Evolutionary conservation across 2,797 vertebrate genomes (phyloP), one percentile per base, ranked within the genome.

Genomic region (Alca torda): DNA sequence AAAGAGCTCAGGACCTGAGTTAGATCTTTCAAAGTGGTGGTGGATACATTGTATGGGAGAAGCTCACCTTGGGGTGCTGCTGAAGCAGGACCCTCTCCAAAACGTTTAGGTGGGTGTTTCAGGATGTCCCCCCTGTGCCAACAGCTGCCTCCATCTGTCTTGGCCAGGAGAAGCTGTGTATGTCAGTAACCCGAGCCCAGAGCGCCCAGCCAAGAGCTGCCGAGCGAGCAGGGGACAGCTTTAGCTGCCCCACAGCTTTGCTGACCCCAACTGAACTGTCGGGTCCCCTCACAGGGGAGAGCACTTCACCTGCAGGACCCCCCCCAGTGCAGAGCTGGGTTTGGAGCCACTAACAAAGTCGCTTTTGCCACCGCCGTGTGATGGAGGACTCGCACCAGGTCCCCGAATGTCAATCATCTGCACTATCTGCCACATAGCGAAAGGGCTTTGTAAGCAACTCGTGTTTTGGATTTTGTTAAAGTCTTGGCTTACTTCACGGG

Each of bases 321-420:
- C 51, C 16, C 2, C 30, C 0, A 10, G 15, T 4, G 41, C 63
- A 31, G 72, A 21, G 72, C 46, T 51, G 74, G 25, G 0, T 28
- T 53, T 64, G 67, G 50, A 81, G 35, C 13, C 3, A 4, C 8
- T 0, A 31, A 31, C 4, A 0, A 31, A 24, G 35, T 6, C 1
- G 5, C 60, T 41, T 64, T 18, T 11, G 30, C 60, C 15, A 28
- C 54, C 1, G 1, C n/a, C 18, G 4, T 16, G 13, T 2, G 4
- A 6, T 11, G 37, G 28, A 39, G 48, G 69, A 13, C 37, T 46
- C 3, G 0, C 23, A 6, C 13, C 4, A 5, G 45, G n/a, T n/a
- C 31, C 51, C 68, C 85, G n/a, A 21, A 37, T 28, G 18, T 28
- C 16, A 11, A 0, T 33, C 54, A 7, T 15, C 57, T 35, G 57